Conservation (phyloP, 2,113 vertebrate genomes). For the Pongo abelii region DNA sequence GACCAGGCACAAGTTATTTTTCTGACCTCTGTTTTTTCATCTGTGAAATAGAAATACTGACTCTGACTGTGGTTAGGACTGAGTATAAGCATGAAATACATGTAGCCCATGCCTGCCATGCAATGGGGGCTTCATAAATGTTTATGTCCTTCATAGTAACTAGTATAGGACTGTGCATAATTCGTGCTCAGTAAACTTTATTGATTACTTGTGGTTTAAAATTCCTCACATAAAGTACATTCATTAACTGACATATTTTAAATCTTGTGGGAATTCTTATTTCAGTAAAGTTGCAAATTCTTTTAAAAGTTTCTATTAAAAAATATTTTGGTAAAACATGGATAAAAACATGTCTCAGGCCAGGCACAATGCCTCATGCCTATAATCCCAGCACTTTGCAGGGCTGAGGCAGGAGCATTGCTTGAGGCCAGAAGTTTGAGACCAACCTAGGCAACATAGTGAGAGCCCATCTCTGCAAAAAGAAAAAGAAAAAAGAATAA, state of each 20-base stretch:
- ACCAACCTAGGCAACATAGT: no score
- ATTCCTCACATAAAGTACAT: background rate
- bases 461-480: no score
- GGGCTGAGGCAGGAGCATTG: no score
- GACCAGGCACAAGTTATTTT: background rate
- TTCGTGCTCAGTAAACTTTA: background rate
- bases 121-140: background rate
- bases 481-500: no score
- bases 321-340: background rate
- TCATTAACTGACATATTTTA: background rate
- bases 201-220: background rate
- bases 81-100: background rate
- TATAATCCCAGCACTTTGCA: no score
- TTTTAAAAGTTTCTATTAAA: background rate
- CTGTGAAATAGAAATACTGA: background rate
- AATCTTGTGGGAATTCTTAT: background rate
- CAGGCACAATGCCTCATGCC: no score
- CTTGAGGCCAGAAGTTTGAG: no score
- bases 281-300: background rate
- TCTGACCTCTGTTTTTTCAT: background rate
- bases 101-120: background rate
- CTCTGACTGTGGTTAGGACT: background rate
- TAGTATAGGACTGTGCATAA: background rate
- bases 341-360: background rate
- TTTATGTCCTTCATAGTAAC: background rate